These are phyloP conservation scores for Athalia circularis DNA, from an alignment of 2,888 invertebrate genomes.

Conservation along the genomic window DNA sequence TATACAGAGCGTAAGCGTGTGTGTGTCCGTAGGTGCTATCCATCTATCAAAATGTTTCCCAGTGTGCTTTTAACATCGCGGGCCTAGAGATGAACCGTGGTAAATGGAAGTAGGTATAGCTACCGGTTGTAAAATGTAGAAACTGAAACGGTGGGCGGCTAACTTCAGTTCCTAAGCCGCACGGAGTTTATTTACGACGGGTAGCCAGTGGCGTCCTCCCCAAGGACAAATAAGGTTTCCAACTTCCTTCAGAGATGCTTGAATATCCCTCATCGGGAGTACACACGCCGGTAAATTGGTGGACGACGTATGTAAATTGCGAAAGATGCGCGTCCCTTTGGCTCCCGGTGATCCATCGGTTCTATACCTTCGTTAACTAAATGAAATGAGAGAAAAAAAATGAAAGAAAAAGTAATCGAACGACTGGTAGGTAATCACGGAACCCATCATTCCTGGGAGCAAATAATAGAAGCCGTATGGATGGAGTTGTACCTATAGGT, in stretches of 20 bases:
- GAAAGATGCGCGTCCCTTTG: not conserved
- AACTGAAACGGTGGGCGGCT: not conserved
- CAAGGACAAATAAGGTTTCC: constrained; percentile 33
- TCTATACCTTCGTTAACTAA: not conserved
- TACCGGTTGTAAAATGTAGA: too few species aligned
- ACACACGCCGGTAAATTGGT: not conserved
- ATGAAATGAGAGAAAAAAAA: not conserved
- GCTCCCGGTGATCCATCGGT: constrained; percentile 12
- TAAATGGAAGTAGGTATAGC: not conserved
- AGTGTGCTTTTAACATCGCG: not conserved
- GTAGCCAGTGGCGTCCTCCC: constrained; percentile 37
- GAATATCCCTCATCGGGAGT: constrained; percentile 27
- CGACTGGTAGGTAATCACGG: too few species aligned
- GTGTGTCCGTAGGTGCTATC: not conserved
- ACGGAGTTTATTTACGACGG: constrained; percentile 42
- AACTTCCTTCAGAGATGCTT: constrained; percentile 38
- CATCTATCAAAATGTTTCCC: too few species aligned
- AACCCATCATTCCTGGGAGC: too few species aligned
- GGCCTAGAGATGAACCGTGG: constrained; percentile 28
- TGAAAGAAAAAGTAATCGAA: not conserved
- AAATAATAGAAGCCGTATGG: not conserved
- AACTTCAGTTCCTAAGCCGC: constrained; percentile 37
- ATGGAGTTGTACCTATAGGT: not conserved
- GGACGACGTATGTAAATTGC: constrained; percentile 32
- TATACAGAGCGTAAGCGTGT: not conserved